These are phyloP conservation scores for Chironomus tentans DNA, from an alignment of 2,888 invertebrate genomes.

Conservation along the genomic window DNA sequence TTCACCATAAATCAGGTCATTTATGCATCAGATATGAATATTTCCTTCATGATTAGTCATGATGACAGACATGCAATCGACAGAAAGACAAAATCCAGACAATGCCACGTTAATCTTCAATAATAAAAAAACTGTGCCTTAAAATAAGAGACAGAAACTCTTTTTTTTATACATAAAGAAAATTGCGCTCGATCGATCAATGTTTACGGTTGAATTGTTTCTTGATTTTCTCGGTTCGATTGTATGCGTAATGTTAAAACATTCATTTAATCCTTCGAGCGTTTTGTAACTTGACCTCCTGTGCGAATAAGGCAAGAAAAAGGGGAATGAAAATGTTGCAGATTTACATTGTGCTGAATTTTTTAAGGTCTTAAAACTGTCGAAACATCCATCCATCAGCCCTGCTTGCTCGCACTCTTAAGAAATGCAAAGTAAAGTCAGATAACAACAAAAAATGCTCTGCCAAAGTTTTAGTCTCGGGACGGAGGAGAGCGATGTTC, in stretches of 20 bases:
- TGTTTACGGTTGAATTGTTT: slow-evolving; percentile 24
- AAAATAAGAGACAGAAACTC: neutral
- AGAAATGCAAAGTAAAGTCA: neutral
- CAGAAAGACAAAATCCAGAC: too few species aligned
- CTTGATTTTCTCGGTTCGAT: slow-evolving; percentile 6
- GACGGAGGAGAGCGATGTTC: neutral
- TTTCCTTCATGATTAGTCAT: too few species aligned
- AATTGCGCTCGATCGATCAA: slow-evolving; percentile 9
- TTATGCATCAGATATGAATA: too few species aligned
- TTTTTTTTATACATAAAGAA: neutral
- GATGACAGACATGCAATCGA: too few species aligned
- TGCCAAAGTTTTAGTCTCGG: neutral
- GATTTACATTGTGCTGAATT: neutral
- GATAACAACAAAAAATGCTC: neutral
- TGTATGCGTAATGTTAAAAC: slow-evolving; percentile 20
- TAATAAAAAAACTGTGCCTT: neutral
- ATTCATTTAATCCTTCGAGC: slow-evolving; percentile 10
- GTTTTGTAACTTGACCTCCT: slow-evolving; percentile 14
- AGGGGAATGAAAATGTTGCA: neutral
- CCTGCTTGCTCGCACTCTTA: neutral
- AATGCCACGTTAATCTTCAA: too few species aligned
- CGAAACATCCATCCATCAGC: slow-evolving; percentile 6
- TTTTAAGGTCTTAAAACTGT: neutral
- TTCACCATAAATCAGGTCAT: too few species aligned
- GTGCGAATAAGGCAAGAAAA: neutral